Evolutionary conservation across 1,140 invertebrate species (phyloP).

Genomic region (Rhysida immarginata): DNA sequence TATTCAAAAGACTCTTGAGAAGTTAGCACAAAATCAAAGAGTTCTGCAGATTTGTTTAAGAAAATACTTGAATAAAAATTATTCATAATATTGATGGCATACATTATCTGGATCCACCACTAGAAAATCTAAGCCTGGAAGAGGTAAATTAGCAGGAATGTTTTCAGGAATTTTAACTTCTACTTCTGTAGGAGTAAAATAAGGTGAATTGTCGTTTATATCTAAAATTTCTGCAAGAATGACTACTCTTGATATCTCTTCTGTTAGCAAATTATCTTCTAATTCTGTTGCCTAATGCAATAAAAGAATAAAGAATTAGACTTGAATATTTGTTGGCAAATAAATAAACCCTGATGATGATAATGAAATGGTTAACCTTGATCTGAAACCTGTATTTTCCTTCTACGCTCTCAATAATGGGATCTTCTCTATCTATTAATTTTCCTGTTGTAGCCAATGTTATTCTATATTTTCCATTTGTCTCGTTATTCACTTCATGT

Average conservation of each 20-base stretch:
- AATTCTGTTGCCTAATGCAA: constrained; percentile 47
- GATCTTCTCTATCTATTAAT: constrained; percentile 55
- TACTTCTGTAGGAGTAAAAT: constrained; percentile 6
- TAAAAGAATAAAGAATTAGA: neutral
- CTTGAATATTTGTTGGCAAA: too few relatives aligned
- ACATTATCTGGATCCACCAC: constrained; percentile 55
- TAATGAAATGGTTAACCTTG: constrained; percentile 35
- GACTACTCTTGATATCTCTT: constrained; percentile 1
- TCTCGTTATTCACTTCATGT: constrained; percentile 7
- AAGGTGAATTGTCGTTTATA: constrained; percentile 21
- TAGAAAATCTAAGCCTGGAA: constrained; percentile 48
- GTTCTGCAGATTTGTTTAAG: too few relatives aligned
- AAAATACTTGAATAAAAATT: too few relatives aligned
- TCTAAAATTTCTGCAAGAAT: constrained; percentile 20
- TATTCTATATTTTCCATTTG: constrained; percentile 16
- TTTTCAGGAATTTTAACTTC: constrained; percentile 14
- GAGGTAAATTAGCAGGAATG: neutral
- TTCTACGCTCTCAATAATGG: constrained; percentile 51
- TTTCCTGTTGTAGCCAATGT: constrained; percentile 43
- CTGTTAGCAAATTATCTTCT: constrained; percentile 48
- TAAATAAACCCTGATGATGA: too few relatives aligned
- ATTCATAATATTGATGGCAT: constrained; percentile 48
- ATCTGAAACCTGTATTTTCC: constrained; percentile 59
- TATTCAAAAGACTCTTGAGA: too few relatives aligned
- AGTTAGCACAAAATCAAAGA: too few relatives aligned